phyloP scores from a whole-genome alignment of 2,888 invertebrate genomes.

The Phymatocera aterrima region DNA sequence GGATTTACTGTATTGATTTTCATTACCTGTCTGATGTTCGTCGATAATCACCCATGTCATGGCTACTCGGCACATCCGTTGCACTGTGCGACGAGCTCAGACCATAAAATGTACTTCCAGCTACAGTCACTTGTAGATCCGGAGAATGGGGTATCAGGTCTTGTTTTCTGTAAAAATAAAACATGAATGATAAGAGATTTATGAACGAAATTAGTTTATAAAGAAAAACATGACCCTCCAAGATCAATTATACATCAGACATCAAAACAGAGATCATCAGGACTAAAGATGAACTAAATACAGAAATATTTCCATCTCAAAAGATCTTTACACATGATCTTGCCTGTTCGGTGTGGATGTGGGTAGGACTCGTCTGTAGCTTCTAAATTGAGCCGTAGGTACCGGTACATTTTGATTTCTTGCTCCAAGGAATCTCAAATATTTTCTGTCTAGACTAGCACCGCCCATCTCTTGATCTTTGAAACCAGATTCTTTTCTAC shows the following conservation, averaged over 20 bases:
- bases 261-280: neutral
- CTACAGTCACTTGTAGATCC: constrained; percentile 68
- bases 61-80: constrained; percentile 64
- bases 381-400: constrained; percentile 87
- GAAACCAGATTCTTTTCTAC: constrained; percentile 66
- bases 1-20: neutral
- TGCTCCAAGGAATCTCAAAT: constrained; percentile 77
- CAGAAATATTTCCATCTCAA: neutral
- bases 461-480: constrained; percentile 76
- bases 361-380: constrained; percentile 82
- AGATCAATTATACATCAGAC: neutral
- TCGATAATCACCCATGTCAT: constrained; percentile 70
- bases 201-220: neutral
- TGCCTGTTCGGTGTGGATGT: constrained; percentile 66
- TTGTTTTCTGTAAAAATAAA: constrained; percentile 58
- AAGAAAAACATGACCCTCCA: neutral
- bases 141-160: constrained; percentile 64
- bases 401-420: constrained; percentile 82
- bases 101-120: constrained; percentile 71
- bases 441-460: constrained; percentile 85
- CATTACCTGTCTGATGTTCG: constrained; percentile 67
- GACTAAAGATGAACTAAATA: neutral
- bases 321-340: neutral
- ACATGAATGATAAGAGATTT: neutral
- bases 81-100: constrained; percentile 67